Conservation (phyloP, 2,797 vertebrate species). For the Pantherophis vulpinus region DNA sequence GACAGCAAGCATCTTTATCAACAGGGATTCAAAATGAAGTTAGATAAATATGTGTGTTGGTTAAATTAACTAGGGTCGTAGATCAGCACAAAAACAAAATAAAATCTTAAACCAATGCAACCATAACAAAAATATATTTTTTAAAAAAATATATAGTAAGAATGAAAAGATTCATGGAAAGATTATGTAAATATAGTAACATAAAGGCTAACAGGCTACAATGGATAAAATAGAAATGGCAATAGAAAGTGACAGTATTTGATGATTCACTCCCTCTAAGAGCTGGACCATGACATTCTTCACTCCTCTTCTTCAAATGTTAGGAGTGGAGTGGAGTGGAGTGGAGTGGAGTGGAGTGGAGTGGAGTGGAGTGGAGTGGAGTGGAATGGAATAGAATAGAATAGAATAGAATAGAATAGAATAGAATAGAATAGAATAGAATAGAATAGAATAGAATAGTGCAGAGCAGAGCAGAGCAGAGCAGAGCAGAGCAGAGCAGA, state of each 20-base stretch:
- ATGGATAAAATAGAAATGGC: background rate
- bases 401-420: no score
- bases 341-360: no score
- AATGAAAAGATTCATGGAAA: background rate
- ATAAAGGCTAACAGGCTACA: background rate
- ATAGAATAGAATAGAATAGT: no score
- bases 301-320: background rate
- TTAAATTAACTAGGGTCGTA: background rate
- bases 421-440: background rate
- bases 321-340: no score
- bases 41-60: background rate
- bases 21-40: background rate
- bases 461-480: background rate
- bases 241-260: background rate
- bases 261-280: background rate
- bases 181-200: background rate
- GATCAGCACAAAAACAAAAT: background rate
- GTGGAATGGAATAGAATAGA: no score
- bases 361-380: accelerated
- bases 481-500: accelerated
- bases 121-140: background rate
- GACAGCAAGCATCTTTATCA: background rate
- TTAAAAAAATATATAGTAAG: background rate
- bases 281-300: background rate
- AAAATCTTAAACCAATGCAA: background rate